These are phyloP conservation scores for Accipiter cooperii DNA, from an alignment of 2,113 vertebrate species.

Conservation along the genomic window DNA sequence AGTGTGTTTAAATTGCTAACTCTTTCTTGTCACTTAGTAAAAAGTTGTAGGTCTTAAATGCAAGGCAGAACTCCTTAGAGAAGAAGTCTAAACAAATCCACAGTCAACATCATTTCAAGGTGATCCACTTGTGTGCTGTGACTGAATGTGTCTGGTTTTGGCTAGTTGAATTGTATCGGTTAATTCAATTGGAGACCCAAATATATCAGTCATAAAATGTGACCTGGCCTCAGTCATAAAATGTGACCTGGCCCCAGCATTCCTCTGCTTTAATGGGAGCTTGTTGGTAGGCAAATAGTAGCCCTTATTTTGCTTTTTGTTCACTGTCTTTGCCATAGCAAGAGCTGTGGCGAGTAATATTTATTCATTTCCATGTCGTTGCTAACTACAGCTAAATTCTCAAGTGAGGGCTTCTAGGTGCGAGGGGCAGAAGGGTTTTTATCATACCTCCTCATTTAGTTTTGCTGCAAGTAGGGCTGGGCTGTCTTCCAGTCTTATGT, in stretches of 20 bases:
- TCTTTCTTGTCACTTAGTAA: neutral
- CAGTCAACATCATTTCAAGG: fast-evolving
- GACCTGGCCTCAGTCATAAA: neutral
- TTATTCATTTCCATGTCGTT: neutral
- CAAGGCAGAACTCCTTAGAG: neutral
- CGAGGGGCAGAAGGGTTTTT: neutral
- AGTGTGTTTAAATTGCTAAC: neutral
- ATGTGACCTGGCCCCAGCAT: neutral
- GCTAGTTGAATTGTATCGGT: neutral
- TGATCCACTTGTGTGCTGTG: neutral
- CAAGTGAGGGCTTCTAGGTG: neutral
- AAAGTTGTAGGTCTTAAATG: neutral
- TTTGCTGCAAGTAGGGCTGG: neutral
- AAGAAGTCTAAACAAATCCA: neutral
- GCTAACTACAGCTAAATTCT: neutral
- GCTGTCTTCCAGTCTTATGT: neutral
- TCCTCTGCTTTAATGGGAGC: neutral
- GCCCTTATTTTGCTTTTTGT: neutral
- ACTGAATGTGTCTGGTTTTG: neutral
- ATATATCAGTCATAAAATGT: neutral
- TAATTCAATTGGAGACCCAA: neutral
- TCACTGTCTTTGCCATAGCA: neutral
- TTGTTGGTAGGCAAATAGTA: neutral
- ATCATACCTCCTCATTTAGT: neutral
- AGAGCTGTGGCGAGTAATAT: neutral